These are phyloP conservation scores for Resseliella maxima DNA, from an alignment of 2,888 invertebrate genomes.

Conservation along the genomic window DNA sequence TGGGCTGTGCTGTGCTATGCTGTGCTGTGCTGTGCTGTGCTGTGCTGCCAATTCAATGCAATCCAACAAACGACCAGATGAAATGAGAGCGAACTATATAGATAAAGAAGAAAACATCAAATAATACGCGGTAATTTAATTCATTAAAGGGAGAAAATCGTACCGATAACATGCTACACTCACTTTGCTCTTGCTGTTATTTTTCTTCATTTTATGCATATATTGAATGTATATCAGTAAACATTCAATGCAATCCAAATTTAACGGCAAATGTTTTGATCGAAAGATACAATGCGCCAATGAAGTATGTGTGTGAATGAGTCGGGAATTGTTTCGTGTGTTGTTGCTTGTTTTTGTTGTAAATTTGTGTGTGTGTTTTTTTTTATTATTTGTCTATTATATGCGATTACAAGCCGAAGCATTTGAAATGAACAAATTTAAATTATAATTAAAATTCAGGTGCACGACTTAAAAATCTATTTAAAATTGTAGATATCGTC, in stretches of 20 bases:
- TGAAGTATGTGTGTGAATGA: neutral
- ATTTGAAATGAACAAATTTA: slow-evolving; percentile 45
- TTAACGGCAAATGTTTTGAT: neutral
- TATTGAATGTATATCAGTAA: neutral
- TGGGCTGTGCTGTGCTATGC: too few species aligned
- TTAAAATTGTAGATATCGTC: slow-evolving; percentile 21
- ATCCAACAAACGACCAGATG: slow-evolving; percentile 13
- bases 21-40: too few species aligned
- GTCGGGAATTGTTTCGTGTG: neutral
- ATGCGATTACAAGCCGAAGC: slow-evolving; percentile 25
- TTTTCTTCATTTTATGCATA: neutral
- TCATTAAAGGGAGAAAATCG: slow-evolving; percentile 22
- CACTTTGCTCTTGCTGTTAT: neutral
- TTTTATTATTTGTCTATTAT: neutral
- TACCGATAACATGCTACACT: neutral
- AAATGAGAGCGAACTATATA: slow-evolving; percentile 30
- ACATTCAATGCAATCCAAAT: neutral
- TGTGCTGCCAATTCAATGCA: neutral
- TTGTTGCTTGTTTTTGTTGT: neutral
- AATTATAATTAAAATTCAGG: slow-evolving; percentile 53
- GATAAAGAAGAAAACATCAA: slow-evolving; percentile 44
- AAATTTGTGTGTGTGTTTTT: neutral
- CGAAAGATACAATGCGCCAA: neutral
- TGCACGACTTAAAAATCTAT: slow-evolving; percentile 47
- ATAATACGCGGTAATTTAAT: slow-evolving; percentile 43